These are phyloP conservation scores for Hemiprocne comata DNA, from an alignment of 2,113 vertebrate species.

Conservation along the genomic window DNA sequence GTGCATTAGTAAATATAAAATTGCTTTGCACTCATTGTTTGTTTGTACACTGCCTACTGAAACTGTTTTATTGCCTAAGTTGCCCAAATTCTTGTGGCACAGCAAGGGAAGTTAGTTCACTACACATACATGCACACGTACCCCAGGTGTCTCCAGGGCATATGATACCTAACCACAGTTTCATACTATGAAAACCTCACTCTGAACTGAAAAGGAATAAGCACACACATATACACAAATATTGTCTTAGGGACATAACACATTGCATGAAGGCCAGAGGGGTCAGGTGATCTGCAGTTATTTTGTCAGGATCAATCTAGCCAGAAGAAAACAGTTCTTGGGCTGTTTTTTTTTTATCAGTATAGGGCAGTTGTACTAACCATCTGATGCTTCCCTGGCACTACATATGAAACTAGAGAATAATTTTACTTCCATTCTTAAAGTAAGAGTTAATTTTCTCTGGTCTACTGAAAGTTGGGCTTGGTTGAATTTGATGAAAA, in stretches of 20 bases:
- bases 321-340: background rate
- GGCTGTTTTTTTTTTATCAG: background rate
- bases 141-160: too few relatives aligned
- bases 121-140: background rate
- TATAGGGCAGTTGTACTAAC: background rate
- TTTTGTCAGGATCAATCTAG: background rate
- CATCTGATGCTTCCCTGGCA: background rate
- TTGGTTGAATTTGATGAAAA: background rate
- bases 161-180: background rate
- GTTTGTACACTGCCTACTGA: background rate
- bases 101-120: accelerated
- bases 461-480: background rate
- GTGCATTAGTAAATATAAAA: background rate
- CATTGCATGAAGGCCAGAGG: background rate
- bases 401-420: background rate
- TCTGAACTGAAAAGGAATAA: background rate
- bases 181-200: background rate
- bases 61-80: background rate
- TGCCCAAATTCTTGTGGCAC: background rate
- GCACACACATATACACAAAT: background rate
- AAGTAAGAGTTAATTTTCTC: background rate
- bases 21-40: background rate
- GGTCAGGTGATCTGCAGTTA: background rate
- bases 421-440: background rate
- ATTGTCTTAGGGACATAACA: background rate